These are phyloP conservation scores for Rhamphomyia laevipes DNA, from an alignment of 2,888 invertebrate genomes.

Conservation along the genomic window DNA sequence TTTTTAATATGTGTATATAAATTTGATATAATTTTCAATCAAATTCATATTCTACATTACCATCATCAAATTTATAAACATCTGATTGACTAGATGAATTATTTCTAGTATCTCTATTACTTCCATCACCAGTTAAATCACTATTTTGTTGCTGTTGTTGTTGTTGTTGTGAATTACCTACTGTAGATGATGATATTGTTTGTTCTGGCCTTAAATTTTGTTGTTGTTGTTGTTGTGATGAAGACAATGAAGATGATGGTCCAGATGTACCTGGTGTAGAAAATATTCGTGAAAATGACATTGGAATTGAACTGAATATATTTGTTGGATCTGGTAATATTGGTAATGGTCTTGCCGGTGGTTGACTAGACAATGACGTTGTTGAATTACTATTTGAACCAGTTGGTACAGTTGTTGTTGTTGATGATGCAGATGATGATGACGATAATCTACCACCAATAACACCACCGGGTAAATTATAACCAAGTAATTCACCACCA, in stretches of 20 bases:
- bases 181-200: constrained; percentile 8
- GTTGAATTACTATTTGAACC: background rate
- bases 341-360: background rate
- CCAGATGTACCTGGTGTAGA: constrained; percentile 9
- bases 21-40: constrained; percentile 13
- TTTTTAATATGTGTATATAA: no score
- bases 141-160: constrained; percentile 1
- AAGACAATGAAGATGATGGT: background rate
- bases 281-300: constrained; percentile 10
- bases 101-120: constrained; percentile 11
- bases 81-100: constrained; percentile 7
- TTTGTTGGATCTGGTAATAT: background rate
- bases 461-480: no score
- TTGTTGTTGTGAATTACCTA: background rate
- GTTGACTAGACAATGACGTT: background rate
- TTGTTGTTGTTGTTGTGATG: constrained; percentile 8
- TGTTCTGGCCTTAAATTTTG: constrained; percentile 8
- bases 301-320: constrained; percentile 7
- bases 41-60: constrained; percentile 29
- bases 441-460: no score
- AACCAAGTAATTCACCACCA: background rate
- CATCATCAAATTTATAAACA: constrained; percentile 30
- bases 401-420: background rate
- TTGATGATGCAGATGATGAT: background rate
- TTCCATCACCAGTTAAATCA: constrained; percentile 4